Percentiles rank a stretch among this genome's conserved stretches.
phyloP scores from a whole-genome alignment of 1,140 invertebrate species.

The Bombus balteatus region DNA sequence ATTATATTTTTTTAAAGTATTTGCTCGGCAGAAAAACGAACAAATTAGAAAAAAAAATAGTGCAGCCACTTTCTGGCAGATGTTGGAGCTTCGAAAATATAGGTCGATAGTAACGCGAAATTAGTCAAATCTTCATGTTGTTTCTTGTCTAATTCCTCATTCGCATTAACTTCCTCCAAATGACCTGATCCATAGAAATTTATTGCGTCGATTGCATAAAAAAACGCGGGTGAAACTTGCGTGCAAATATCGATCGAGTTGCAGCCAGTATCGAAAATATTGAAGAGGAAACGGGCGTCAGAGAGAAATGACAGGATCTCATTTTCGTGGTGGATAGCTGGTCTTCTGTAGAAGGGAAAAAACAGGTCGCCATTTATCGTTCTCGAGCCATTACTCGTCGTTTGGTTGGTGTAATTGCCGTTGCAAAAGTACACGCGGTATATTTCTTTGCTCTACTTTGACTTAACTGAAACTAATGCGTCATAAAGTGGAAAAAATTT shows the following conservation, averaged over 20 bases:
- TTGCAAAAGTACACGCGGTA: slow-evolving; percentile 10
- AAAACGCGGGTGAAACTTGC: not conserved
- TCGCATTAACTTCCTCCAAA: too few relatives aligned
- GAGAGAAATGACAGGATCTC: not conserved
- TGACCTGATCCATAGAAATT: not conserved
- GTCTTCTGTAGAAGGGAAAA: not conserved
- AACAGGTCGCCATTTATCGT: slow-evolving; percentile 30
- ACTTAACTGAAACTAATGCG: slow-evolving; percentile 12
- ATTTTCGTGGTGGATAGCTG: not conserved
- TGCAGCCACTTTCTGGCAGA: too few relatives aligned
- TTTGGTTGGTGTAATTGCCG: slow-evolving; percentile 29
- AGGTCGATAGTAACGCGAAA: too few relatives aligned
- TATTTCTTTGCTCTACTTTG: slow-evolving; percentile 21
- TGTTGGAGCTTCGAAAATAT: too few relatives aligned
- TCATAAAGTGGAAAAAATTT: slow-evolving; percentile 10
- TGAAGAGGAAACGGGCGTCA: not conserved
- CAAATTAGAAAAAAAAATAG: too few relatives aligned
- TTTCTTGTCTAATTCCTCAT: too few relatives aligned
- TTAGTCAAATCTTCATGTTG: too few relatives aligned
- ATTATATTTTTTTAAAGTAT: too few relatives aligned
- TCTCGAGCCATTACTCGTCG: slow-evolving; percentile 16
- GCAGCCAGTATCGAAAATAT: not conserved
- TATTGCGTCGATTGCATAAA: not conserved
- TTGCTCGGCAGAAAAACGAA: too few relatives aligned
- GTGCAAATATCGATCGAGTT: not conserved